Conservation (phyloP, 2,113 vertebrate species). For the Silurus glanis region DNA sequence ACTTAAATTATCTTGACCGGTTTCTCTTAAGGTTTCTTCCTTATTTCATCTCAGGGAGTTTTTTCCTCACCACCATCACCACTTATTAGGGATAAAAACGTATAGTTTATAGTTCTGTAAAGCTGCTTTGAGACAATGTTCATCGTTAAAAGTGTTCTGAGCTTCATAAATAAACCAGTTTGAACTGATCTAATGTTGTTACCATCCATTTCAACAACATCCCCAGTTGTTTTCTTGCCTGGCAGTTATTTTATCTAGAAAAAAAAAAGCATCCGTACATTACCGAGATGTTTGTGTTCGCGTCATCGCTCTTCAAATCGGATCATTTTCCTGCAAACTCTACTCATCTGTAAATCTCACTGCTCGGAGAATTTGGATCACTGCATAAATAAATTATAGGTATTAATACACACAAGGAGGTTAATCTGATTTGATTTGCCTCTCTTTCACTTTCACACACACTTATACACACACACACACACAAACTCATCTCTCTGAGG, state of each 20-base stretch:
- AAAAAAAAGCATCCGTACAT: background rate
- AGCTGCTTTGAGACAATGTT: no score
- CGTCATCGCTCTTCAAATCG: background rate
- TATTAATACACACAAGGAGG: conserved; percentile 13
- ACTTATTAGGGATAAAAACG: no score
- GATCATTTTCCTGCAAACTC: background rate
- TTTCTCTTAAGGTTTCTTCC: no score
- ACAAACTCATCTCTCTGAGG: background rate
- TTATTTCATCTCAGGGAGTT: no score
- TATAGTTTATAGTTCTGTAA: no score
- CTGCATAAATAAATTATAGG: conserved; percentile 8
- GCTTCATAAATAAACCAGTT: background rate
- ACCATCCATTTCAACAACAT: background rate
- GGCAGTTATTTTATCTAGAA: background rate
- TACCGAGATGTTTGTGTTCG: background rate
- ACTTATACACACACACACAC: background rate
- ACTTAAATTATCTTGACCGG: no score
- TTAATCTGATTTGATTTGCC: conserved; percentile 22
- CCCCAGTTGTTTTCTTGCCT: background rate
- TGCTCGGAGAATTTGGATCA: background rate
- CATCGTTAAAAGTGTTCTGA: no score
- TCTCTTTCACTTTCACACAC: background rate
- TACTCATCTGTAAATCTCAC: background rate
- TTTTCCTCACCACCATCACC: no score
- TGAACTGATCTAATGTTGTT: background rate